Evolutionary conservation across 1,140 invertebrate species (phyloP).

Genomic region (Papilio xuthus): DNA sequence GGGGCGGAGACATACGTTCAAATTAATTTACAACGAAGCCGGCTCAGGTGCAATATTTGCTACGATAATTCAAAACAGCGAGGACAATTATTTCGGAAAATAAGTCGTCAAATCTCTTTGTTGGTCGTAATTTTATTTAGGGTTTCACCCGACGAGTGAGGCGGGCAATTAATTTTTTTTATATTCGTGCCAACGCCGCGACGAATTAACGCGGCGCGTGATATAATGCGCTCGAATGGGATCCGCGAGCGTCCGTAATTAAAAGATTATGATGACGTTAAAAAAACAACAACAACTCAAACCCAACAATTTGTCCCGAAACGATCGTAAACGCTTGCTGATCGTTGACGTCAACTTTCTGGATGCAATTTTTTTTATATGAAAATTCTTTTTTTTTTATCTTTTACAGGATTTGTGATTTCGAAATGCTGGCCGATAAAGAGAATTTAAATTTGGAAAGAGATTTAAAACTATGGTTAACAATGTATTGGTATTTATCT

Average conservation of each 20-base stretch:
- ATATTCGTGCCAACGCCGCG: constrained; percentile 29
- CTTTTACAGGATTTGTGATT: not conserved
- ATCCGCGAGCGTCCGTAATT: constrained; percentile 6
- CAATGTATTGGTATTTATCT: no score
- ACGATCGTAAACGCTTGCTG: not conserved
- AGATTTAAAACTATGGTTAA: not conserved
- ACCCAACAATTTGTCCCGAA: constrained; percentile 19
- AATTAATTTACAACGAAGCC: constrained; percentile 10
- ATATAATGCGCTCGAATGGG: constrained; percentile 23
- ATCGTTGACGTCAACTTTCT: constrained; percentile 15
- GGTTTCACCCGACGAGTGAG: not conserved
- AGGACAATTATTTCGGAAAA: constrained; percentile 1
- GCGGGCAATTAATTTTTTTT: constrained; percentile 34
- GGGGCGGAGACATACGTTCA: not conserved
- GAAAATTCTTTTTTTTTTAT: not conserved
- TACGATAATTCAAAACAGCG: constrained; percentile 11
- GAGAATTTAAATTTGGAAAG: not conserved
- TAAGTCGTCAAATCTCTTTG: constrained; percentile 24
- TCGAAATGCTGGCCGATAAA: not conserved
- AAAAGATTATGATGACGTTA: constrained; percentile 19
- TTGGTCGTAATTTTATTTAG: constrained; percentile 16
- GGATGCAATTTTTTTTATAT: not conserved
- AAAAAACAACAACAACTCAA: constrained; percentile 21
- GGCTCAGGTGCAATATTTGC: constrained; percentile 20
- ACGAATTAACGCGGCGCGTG: constrained; percentile 17